Percentiles rank a stretch among this genome's conserved stretches.
phyloP scores from a whole-genome alignment of 1,140 invertebrate species.

The Zaprionus vittiger region DNA sequence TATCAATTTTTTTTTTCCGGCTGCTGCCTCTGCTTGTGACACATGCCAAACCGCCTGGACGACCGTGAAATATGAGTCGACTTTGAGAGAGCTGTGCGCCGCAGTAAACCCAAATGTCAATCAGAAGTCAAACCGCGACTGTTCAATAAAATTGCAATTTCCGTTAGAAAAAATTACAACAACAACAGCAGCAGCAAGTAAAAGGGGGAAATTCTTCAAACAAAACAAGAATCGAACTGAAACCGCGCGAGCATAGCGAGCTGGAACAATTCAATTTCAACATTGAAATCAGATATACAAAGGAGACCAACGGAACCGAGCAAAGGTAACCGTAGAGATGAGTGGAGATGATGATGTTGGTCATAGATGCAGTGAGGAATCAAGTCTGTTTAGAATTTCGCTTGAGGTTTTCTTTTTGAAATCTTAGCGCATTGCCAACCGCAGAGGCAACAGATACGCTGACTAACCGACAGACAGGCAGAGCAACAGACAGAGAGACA shows the following conservation, averaged over 20 bases:
- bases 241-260: slow-evolving; percentile 45
- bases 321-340: slow-evolving; percentile 48
- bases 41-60: slow-evolving; percentile 43
- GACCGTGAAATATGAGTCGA: slow-evolving; percentile 67
- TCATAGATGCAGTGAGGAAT: neutral
- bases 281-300: slow-evolving; percentile 70
- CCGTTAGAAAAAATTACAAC: slow-evolving; percentile 47
- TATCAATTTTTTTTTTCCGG: neutral
- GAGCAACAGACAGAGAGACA: neutral
- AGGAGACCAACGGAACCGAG: slow-evolving; percentile 16
- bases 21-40: slow-evolving; percentile 51
- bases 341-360: neutral
- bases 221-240: slow-evolving; percentile 34
- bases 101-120: slow-evolving; percentile 67
- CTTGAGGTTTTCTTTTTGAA: slow-evolving; percentile 29
- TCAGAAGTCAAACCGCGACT: slow-evolving; percentile 74
- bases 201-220: slow-evolving; percentile 31
- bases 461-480: neutral
- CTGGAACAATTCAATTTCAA: slow-evolving; percentile 69
- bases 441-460: slow-evolving; percentile 11
- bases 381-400: slow-evolving; percentile 32
- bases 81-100: slow-evolving; percentile 46
- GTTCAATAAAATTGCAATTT: slow-evolving; percentile 71
- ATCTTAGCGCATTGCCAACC: slow-evolving; percentile 32
- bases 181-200: slow-evolving; percentile 37